Percentiles rank a stretch among this genome's conserved stretches.
Conservation (phyloP, 2,888 invertebrate species). For the Zygogramma bicolorata region DNA sequence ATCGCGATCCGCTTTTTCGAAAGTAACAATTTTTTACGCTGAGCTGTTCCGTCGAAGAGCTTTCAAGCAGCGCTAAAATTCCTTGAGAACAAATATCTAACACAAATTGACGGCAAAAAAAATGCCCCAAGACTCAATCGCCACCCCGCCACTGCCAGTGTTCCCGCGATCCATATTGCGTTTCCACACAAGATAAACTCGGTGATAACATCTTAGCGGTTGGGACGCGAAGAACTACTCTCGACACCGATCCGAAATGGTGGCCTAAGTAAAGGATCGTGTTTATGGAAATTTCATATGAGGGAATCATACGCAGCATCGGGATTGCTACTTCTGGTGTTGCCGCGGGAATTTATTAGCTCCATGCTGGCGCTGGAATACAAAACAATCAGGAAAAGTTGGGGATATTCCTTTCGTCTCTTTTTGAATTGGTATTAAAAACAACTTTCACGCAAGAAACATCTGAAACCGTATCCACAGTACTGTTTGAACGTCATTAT, state of each 20-base stretch:
- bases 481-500: no score
- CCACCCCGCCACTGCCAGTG: neutral
- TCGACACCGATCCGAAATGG: neutral
- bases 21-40: no score
- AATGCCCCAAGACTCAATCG: neutral
- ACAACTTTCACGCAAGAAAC: no score
- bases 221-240: neutral
- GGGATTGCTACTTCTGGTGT: constrained; percentile 26
- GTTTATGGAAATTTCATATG: constrained; percentile 38
- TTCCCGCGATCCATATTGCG: neutral
- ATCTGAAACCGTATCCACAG: no score
- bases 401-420: no score
- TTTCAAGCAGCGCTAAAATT: no score
- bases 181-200: neutral
- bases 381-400: neutral
- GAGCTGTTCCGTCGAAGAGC: no score
- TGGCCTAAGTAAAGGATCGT: constrained; percentile 29
- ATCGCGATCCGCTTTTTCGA: no score
- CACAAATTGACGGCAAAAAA: no score
- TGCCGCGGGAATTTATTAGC: constrained; percentile 20
- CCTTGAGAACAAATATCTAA: no score
- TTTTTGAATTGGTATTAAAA: no score
- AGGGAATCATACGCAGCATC: constrained; percentile 30
- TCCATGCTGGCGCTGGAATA: neutral
- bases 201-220: neutral